Base-by-base conservation (phyloP, 1,140 invertebrate genomes). In the Brachionus angularis region DNA sequence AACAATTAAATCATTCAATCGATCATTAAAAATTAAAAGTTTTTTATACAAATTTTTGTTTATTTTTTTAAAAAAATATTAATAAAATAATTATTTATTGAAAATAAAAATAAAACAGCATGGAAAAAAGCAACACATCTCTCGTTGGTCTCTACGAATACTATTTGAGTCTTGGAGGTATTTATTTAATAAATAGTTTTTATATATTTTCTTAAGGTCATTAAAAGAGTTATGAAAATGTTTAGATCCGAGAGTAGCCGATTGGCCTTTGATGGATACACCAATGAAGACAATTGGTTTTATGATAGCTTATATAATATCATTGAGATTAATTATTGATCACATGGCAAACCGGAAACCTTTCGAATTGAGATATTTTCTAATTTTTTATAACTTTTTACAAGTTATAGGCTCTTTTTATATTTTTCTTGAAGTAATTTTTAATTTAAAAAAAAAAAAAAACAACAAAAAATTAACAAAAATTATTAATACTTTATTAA, bases 321-420 rank as follows among this genome's bases (percentile, higher is more conserved):
- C 47, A 34, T 27, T 71, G 18, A 31, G 14, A 34, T 23, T 52
- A 12, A 71, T 71, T 39, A 53, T 39, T 16, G 29, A 50, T 33
- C 39, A 53, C 5, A 71, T 71, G 67, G 18, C 27, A 27, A 36
- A 71, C 21, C 46, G 67, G 14, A 34, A 71, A 16, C 67, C 67
- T 18, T 52, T 52, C 16, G 31, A 55, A 5, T 29, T 71, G 25
- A 71, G 29, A 53, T 7, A 18, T 5, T 50, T 71, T 12, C 39
- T 71, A 27, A 16, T 71, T 21, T 14, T 71, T 52, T 71, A 71
- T 34, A 71, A 71, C 44, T 71, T 71, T 53, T 12, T 50, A 5
- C 49, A 52, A 71, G 67, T 71, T 3, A 27, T 50, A 21, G 46
- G 33, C 16, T 71, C 67, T 10, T 53, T 71, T 31, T 71, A 71